phyloP scores from a whole-genome alignment of 2,797 vertebrate genomes.

The Eulemur rubriventer region DNA sequence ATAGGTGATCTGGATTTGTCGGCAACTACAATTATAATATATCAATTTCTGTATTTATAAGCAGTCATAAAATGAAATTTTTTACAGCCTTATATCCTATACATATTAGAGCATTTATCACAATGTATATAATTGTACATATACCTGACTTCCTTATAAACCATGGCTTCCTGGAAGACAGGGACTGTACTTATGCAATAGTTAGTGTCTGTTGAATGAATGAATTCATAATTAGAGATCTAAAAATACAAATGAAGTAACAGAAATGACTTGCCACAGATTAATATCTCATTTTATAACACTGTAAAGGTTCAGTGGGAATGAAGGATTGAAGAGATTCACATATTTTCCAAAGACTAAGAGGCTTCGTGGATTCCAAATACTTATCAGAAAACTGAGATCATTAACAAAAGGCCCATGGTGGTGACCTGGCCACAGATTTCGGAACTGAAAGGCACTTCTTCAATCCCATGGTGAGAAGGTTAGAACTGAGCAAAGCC shows the following conservation, averaged over 20 bases:
- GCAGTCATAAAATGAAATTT: not conserved
- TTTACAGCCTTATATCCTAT: not conserved
- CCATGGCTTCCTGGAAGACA: not conserved
- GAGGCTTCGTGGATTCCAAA: not conserved
- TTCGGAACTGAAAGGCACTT: not conserved
- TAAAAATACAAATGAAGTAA: not conserved
- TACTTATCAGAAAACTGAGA: not conserved
- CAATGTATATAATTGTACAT: not conserved
- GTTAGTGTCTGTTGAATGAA: not conserved
- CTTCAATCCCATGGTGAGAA: not conserved
- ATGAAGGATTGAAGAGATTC: not conserved
- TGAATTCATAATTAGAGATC: not conserved
- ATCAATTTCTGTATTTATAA: conserved; percentile 15
- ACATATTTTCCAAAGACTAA: not conserved
- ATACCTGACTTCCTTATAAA: not conserved
- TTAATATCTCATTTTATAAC: not conserved
- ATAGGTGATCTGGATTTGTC: not conserved
- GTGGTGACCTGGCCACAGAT: not conserved
- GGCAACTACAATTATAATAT: conserved; percentile 5
- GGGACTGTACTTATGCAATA: not conserved
- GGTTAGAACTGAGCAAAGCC: not conserved
- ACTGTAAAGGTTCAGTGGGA: not conserved
- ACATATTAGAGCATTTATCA: not conserved
- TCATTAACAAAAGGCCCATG: not conserved
- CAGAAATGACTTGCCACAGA: not conserved